Percentiles rank a stretch among this genome's conserved stretches.
These are phyloP conservation scores for Cossypha polioptera DNA, from an alignment of 2,797 vertebrate species.

Conservation along the genomic window DNA sequence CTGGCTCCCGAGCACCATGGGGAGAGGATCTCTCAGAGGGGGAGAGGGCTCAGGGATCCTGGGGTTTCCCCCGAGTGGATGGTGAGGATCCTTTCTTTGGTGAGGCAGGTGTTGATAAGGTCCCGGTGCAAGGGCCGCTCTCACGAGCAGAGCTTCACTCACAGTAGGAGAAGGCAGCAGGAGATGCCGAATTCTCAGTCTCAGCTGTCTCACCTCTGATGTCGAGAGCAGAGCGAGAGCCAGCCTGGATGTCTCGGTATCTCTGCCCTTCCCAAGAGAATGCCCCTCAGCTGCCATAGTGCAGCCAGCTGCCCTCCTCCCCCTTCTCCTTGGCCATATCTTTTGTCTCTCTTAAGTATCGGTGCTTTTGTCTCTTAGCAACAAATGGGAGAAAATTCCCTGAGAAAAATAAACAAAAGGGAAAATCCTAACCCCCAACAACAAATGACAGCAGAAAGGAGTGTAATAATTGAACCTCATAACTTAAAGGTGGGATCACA, in stretches of 20 bases:
- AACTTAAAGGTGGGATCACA: neutral
- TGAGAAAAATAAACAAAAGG: neutral
- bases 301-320: neutral
- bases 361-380: neutral
- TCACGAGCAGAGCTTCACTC: neutral
- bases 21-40: neutral
- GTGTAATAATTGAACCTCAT: neutral
- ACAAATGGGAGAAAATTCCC: neutral
- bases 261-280: neutral
- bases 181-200: neutral
- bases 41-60: neutral
- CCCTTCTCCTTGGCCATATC: neutral
- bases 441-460: neutral
- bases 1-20: no score
- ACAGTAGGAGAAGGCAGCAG: neutral
- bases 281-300: neutral
- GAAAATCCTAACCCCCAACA: neutral
- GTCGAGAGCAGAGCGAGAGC: neutral
- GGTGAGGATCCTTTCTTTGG: neutral
- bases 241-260: neutral
- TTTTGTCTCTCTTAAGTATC: neutral
- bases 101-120: neutral
- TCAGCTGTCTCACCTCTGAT: neutral
- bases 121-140: accelerated
- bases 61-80: neutral